Base-by-base conservation (phyloP, 2,888 invertebrate genomes). In the Oeneis ivallda region DNA sequence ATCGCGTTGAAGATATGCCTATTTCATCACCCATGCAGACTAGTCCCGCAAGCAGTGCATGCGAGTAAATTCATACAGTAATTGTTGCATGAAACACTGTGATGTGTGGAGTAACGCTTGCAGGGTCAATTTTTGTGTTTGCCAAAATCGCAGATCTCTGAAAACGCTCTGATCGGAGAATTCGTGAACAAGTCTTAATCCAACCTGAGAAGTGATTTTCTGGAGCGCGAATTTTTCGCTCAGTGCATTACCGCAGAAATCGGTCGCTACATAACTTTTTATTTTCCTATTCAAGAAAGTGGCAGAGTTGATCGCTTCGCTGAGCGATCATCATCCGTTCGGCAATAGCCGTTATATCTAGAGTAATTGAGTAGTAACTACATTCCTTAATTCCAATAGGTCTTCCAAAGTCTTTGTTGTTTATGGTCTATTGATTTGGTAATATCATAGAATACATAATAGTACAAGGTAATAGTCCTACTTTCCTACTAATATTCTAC, bases 181-280 rank as follows among this genome's bases (percentile, higher is more conserved):
- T 1, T 47, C 9, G 17, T 47, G 17, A 15, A 9, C 47, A 17
- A 8, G 47, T 34, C 58, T 9, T 47, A n/a, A 58, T 17, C 47
- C 45, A 47, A 58, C 15, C 34, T 34, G 34, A 32, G 34, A 58
- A 17, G 15, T n/a, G 17, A 58, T 47, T 17, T 47, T 34, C 34
- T 7, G 15, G 34, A 41, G 15, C 17, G 19, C n/a, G 17, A 17
- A 15, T 43, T 45, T 45, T 65, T 66, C 26, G 43, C 62, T 56
- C 58, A 53, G 58, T 58, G 57, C 62, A 66, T 66, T 62, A 62
- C 62, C 62, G 49, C 58, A 41, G 45, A 52, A 58, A 62, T 62
- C 66, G 62, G 62, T 66, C 52, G 62, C 57, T 39, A 66, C 62
- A 66, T 66, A 62, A 66, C 66, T 66, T 66, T 66, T 66, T 66